phyloP scores from a whole-genome alignment of 2,797 vertebrate genomes.

The Sandelia bainsii region DNA sequence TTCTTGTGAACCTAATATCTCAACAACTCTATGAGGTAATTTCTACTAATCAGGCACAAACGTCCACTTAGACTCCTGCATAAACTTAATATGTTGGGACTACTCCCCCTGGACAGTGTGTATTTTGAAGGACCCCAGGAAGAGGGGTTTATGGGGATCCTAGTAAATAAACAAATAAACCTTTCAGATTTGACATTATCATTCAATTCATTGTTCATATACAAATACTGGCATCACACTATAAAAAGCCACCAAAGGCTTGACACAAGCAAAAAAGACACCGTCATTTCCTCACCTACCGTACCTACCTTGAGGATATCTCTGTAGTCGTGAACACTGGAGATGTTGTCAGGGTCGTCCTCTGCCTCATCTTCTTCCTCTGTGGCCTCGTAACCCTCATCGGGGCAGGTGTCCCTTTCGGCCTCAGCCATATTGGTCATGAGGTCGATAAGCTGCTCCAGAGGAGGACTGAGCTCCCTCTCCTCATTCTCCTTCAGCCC shows the following conservation, averaged over 20 bases:
- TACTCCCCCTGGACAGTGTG: too few relatives aligned
- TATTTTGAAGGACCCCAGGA: too few relatives aligned
- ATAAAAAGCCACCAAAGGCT: not conserved
- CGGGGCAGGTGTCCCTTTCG: slow-evolving; percentile 85
- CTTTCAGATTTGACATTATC: too few relatives aligned
- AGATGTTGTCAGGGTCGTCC: slow-evolving; percentile 74
- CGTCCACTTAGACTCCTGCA: too few relatives aligned
- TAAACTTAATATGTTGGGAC: too few relatives aligned
- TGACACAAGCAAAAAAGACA: not conserved
- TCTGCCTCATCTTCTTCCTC: slow-evolving; percentile 92
- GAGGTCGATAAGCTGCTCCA: slow-evolving; percentile 95
- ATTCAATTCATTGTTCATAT: too few relatives aligned
- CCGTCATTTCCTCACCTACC: not conserved
- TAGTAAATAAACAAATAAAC: too few relatives aligned
- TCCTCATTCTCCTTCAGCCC: slow-evolving; percentile 98
- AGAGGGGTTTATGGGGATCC: too few relatives aligned
- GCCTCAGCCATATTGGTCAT: slow-evolving; percentile 93
- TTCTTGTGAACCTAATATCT: too few relatives aligned
- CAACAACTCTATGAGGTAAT: too few relatives aligned
- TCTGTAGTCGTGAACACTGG: slow-evolving; percentile 86
- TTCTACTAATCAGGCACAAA: too few relatives aligned
- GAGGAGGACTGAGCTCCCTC: slow-evolving; percentile 93
- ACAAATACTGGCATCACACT: too few relatives aligned
- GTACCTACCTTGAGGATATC: slow-evolving; percentile 92
- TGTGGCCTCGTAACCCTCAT: slow-evolving; percentile 95